Conservation (phyloP, 1,140 invertebrate species). For the Drosophila teissieri region DNA sequence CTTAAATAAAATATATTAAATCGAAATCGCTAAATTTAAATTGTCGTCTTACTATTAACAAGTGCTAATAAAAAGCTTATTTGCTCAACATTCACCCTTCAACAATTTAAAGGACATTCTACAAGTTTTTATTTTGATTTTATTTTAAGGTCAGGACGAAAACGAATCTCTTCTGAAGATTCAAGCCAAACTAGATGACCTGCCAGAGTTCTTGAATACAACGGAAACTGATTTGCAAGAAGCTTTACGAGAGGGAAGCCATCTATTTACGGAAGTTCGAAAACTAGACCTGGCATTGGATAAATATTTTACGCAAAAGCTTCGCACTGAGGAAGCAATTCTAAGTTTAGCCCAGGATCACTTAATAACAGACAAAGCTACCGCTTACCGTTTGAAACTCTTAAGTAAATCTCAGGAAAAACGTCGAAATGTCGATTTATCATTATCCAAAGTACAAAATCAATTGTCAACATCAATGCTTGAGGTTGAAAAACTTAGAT, state of each 20-base stretch:
- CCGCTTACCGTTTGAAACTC: conserved; percentile 85
- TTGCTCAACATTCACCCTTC: no score
- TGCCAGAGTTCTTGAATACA: conserved; percentile 86
- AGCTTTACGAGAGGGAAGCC: conserved; percentile 79
- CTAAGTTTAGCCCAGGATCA: conserved; percentile 88
- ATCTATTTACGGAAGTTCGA: conserved; percentile 61
- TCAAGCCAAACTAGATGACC: conserved; percentile 86
- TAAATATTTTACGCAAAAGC: conserved; percentile 86
- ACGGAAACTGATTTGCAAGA: conserved; percentile 87
- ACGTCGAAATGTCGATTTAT: conserved; percentile 86
- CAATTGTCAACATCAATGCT: conserved; percentile 87
- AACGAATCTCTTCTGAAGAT: conserved; percentile 79
- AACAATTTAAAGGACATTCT: neutral
- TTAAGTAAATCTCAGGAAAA: conserved; percentile 84
- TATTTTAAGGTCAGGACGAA: conserved; percentile 71
- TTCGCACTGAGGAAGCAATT: conserved; percentile 87
- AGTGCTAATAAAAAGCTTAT: no score
- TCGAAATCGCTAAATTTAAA: no score
- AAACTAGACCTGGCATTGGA: conserved; percentile 84
- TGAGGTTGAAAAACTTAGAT: conserved; percentile 87
- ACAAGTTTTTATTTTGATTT: neutral
- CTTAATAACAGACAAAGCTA: conserved; percentile 88
- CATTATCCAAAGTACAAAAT: conserved; percentile 87
- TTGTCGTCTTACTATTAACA: no score
- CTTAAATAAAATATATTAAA: no score